phyloP scores from a whole-genome alignment of 2,888 invertebrate genomes.

The Smittia sp. region DNA sequence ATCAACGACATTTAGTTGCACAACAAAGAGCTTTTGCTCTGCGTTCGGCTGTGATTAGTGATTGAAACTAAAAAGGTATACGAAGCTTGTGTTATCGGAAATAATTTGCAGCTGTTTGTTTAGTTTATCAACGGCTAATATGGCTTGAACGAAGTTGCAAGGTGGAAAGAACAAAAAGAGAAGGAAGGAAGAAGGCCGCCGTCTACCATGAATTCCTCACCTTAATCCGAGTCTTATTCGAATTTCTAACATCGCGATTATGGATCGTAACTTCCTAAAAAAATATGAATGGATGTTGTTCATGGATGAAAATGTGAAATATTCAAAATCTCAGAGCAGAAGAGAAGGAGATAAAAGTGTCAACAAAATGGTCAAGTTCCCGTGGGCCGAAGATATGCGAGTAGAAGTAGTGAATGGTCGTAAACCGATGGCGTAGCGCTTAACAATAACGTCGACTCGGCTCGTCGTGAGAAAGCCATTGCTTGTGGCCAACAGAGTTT shows the following conservation, averaged over 20 bases:
- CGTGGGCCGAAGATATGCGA: neutral
- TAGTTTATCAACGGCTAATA: constrained; percentile 10
- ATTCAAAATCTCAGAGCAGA: neutral
- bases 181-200: constrained; percentile 2
- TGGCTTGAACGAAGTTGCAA: neutral
- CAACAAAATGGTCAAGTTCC: neutral
- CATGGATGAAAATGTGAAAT: constrained; percentile 21
- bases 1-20: neutral
- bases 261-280: constrained; percentile 37
- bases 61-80: neutral
- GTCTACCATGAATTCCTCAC: constrained; percentile 30
- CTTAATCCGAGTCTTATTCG: constrained; percentile 41
- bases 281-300: constrained; percentile 12
- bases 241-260: constrained; percentile 38
- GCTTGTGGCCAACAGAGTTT: no score
- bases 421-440: constrained; percentile 44
- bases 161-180: constrained; percentile 1
- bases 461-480: no score
- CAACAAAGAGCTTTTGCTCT: neutral
- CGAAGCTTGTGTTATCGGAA: constrained; percentile 16
- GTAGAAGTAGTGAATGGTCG: constrained; percentile 43
- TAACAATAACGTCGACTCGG: no score
- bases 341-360: neutral
- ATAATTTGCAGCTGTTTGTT: neutral
- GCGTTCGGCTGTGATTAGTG: neutral